These are phyloP conservation scores for Porites lobata DNA, from an alignment of 92 coral and sea anemone species.

Conservation along the genomic window DNA sequence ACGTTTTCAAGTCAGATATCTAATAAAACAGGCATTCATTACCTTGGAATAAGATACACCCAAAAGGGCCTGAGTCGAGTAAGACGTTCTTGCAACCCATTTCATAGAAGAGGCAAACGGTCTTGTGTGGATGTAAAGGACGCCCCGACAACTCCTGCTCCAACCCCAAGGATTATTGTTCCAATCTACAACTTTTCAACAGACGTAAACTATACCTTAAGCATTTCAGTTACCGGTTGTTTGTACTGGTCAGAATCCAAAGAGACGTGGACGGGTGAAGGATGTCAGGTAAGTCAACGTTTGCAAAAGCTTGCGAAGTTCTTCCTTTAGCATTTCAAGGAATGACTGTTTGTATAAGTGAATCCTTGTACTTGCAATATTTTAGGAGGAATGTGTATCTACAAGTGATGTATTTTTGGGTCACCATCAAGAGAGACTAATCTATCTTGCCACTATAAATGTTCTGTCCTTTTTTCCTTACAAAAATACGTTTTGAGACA, in stretches of 20 bases:
- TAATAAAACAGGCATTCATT: slow-evolving; percentile 78
- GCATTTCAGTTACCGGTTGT: slow-evolving; percentile 81
- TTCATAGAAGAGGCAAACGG: slow-evolving; percentile 75
- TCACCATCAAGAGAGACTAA: no score
- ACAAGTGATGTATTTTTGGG: no score
- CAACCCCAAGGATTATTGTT: slow-evolving; percentile 79
- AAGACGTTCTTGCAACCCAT: slow-evolving; percentile 72
- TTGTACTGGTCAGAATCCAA: slow-evolving; percentile 88
- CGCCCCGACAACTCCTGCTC: slow-evolving; percentile 89
- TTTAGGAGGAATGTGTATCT: no score
- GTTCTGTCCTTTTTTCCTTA: no score
- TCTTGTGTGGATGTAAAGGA: slow-evolving; percentile 87
- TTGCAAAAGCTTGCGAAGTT: neutral
- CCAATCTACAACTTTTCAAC: slow-evolving; percentile 78
- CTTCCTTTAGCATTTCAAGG: neutral
- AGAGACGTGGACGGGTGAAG: slow-evolving; percentile 90
- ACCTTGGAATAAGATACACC: slow-evolving; percentile 80
- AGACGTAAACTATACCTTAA: slow-evolving; percentile 84
- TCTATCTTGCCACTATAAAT: no score
- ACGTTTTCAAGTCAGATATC: slow-evolving; percentile 73
- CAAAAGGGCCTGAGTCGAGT: slow-evolving; percentile 25
- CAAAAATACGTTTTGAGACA: no score
- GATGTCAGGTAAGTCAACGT: slow-evolving; percentile 75
- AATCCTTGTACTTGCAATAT: no score
- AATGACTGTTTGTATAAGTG: no score